A percentile compares a stretch with the other conserved stretches of the same genome.
These are phyloP conservation scores for Gobius niger DNA, from an alignment of 2,113 vertebrate genomes.

Conservation along the genomic window DNA sequence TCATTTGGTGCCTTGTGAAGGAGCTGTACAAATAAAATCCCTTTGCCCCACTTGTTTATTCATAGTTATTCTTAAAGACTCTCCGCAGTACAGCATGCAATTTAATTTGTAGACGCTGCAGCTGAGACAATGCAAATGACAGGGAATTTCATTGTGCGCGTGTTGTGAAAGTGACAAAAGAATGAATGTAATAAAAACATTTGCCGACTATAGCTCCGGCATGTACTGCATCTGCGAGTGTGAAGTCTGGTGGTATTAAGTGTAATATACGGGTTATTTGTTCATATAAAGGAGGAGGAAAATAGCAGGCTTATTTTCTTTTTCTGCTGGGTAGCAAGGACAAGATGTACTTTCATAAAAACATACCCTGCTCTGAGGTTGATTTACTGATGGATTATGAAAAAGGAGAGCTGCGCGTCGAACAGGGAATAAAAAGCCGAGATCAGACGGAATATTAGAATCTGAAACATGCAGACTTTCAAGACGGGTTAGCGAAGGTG, in stretches of 20 bases:
- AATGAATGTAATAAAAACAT: slow-evolving; percentile 1
- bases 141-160: background rate
- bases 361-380: background rate
- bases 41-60: too few relatives aligned
- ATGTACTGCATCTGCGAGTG: background rate
- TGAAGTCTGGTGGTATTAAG: background rate
- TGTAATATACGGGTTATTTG: slow-evolving; percentile 1
- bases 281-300: slow-evolving; percentile 1
- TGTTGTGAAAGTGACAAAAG: background rate
- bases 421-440: background rate
- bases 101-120: background rate
- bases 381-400: background rate
- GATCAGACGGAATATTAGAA: slow-evolving; percentile 1
- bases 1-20: too few relatives aligned
- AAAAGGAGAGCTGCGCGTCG: background rate
- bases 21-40: too few relatives aligned
- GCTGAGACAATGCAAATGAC: background rate
- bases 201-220: background rate
- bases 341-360: slow-evolving; percentile 1
- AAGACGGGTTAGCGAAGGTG: background rate
- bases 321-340: background rate
- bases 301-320: background rate
- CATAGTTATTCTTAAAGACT: background rate
- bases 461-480: background rate
- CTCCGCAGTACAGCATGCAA: background rate